Evolutionary conservation across 2,113 vertebrate species (phyloP).

Genomic region (Rhinogobius similis): DNA sequence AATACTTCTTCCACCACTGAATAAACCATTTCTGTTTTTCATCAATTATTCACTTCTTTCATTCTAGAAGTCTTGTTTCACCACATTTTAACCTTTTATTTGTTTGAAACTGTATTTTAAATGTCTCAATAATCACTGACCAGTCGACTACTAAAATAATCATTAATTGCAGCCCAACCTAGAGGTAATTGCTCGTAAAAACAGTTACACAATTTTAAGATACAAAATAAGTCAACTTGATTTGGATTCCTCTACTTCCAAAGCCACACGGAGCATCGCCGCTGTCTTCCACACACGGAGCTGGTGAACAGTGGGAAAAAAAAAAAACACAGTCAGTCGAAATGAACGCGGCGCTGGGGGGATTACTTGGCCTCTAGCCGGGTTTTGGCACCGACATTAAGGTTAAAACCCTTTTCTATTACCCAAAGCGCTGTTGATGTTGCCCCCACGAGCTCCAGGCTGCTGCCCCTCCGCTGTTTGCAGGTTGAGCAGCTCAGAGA

Average conservation of each 20-base stretch:
- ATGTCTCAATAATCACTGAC: too few relatives aligned
- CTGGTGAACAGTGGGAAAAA: slow-evolving; percentile 15
- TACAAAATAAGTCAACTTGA: background rate
- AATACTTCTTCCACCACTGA: too few relatives aligned
- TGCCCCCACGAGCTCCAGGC: slow-evolving; percentile 67
- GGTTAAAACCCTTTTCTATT: slow-evolving; percentile 85
- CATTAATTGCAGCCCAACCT: too few relatives aligned
- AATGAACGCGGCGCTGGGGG: slow-evolving; percentile 73
- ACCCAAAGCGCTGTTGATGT: slow-evolving; percentile 76
- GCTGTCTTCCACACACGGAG: slow-evolving; percentile 35
- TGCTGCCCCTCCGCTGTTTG: slow-evolving; percentile 76
- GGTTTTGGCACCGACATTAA: slow-evolving; percentile 82
- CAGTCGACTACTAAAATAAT: too few relatives aligned
- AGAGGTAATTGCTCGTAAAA: too few relatives aligned
- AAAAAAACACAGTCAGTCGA: slow-evolving; percentile 49
- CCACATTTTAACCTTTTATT: too few relatives aligned
- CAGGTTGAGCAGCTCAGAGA: slow-evolving; percentile 77
- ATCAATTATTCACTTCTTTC: too few relatives aligned
- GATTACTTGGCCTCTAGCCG: slow-evolving; percentile 81
- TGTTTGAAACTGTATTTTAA: too few relatives aligned
- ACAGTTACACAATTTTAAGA: too few relatives aligned
- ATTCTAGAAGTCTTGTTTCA: too few relatives aligned
- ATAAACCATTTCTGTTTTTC: too few relatives aligned
- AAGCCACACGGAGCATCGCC: slow-evolving; percentile 21
- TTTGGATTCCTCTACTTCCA: slow-evolving; percentile 19